A percentile compares a stretch with the other conserved stretches of the same genome.
Conservation (phyloP, 2,113 vertebrate genomes). For the Pterocles gutturalis region DNA sequence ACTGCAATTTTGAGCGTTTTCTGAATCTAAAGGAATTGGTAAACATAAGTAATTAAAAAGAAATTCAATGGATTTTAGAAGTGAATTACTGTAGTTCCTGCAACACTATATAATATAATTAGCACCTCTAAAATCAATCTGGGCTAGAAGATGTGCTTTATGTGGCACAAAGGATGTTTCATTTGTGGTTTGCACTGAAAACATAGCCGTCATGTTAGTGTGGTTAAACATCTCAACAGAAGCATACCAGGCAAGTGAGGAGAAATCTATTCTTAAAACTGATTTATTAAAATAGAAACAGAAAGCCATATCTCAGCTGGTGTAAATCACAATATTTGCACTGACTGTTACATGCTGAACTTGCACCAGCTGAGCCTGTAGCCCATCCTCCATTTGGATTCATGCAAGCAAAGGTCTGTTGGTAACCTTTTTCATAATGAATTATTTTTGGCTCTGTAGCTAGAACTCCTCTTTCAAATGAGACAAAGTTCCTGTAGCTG, state of each 20-base stretch:
- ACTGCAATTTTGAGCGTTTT: slow-evolving; percentile 37
- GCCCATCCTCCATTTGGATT: neutral
- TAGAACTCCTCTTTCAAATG: neutral
- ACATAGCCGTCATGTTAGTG: neutral
- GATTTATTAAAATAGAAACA: slow-evolving; percentile 36
- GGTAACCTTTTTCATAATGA: neutral
- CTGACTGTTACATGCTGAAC: neutral
- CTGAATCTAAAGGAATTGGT: slow-evolving; percentile 30
- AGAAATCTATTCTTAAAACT: neutral
- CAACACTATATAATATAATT: slow-evolving; percentile 44
- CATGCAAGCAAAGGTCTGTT: neutral
- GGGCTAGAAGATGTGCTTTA: neutral
- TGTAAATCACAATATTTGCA: slow-evolving; percentile 20
- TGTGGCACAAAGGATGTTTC: neutral
- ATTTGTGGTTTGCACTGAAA: slow-evolving; percentile 16
- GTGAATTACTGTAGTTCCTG: slow-evolving; percentile 47
- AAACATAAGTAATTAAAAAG: slow-evolving; percentile 60
- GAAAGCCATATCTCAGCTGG: slow-evolving; percentile 24
- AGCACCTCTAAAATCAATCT: slow-evolving; percentile 40
- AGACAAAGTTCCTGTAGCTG: neutral
- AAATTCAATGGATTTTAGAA: slow-evolving; percentile 63
- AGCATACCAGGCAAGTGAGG: neutral
- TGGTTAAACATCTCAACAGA: slow-evolving; percentile 41
- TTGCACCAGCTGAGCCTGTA: slow-evolving; percentile 26
- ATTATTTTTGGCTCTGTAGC: neutral